Evolutionary conservation across 2,888 invertebrate genomes (phyloP), one percentile per base, ranked within the genome.

Genomic region (Hirtodrosophila confusa): DNA sequence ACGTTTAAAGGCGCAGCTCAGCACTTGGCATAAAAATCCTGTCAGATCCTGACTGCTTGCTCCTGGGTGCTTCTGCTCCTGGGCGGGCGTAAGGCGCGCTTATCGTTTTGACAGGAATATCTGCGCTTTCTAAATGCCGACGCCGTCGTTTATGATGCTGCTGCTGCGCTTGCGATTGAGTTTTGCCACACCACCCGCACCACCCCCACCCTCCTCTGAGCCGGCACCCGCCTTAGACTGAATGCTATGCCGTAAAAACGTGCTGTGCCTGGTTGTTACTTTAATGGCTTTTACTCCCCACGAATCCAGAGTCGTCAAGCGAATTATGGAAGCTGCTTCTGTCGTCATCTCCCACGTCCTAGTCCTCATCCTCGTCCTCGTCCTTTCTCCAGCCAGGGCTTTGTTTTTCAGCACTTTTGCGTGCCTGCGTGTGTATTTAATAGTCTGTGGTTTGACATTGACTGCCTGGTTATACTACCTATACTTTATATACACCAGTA

Each of bases 71-170:
- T 47, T 37, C 48, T 47, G 43, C 44, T 62, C 4, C 23, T 31
- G 57, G n/a, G 66, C 48, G 31, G 31, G 31, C 45, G 75, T 60
- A 86, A 79, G 87, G 78, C 79, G 80, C 88, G 88, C 83, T 87
- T 87, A 87, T 83, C 83, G 83, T 88, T 83, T 88, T 83, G 83
- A 88, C 86, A 88, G 88, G 83, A 87, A 86, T 83, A 87, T 87
- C 88, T 85, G 82, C 82, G 88, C 88, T 83, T 83, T 87, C 88
- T 87, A 87, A 83, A 88, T 85, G 88, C 84, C 88, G 67, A 78
- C 86, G 77, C 74, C 86, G 80, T 79, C 83, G 86, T 85, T 83
- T 87, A 83, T 87, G 88, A 87, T 77, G 86, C 66, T 71, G 70
- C 69, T 57, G 75, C 75, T 75, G 84, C 80, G 85, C 80, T 82